Conservation (phyloP, 2,888 invertebrate genomes). For the Drosophila flavopinicola region DNA sequence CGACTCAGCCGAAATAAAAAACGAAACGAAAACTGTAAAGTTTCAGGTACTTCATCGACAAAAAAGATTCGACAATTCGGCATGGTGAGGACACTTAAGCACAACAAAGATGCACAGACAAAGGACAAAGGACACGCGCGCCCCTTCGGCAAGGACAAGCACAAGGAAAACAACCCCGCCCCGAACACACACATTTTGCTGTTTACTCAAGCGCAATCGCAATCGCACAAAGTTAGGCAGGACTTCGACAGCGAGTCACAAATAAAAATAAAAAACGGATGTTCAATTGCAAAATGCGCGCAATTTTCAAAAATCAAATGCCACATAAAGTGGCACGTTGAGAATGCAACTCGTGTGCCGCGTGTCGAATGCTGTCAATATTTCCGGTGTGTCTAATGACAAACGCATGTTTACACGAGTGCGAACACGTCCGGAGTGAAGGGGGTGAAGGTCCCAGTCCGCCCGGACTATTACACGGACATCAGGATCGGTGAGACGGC, state of each 20-base stretch:
- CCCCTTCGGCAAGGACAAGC: constrained; percentile 64
- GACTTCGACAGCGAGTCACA: constrained; percentile 14
- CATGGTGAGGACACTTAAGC: constrained; percentile 73
- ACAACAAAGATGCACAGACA: constrained; percentile 72
- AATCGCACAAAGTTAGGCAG: constrained; percentile 50
- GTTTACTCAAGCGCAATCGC: constrained; percentile 64
- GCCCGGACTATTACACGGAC: constrained; percentile 66
- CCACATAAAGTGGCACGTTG: constrained; percentile 64
- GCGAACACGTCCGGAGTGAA: constrained; percentile 74
- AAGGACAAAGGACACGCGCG: constrained; percentile 76
- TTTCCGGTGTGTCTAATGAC: constrained; percentile 80
- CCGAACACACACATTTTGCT: constrained; percentile 12
- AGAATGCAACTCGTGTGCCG: constrained; percentile 57
- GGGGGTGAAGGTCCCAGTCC: too few relatives aligned
- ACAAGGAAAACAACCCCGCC: constrained; percentile 48
- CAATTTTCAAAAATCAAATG: constrained; percentile 77
- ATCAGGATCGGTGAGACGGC: constrained; percentile 53
- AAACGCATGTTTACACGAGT: constrained; percentile 81
- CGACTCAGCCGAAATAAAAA: constrained; percentile 14
- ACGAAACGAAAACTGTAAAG: constrained; percentile 37
- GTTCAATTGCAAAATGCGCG: constrained; percentile 45
- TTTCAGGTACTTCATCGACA: constrained; percentile 67
- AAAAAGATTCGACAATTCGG: constrained; percentile 57
- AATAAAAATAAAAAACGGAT: constrained; percentile 19
- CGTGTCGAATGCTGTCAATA: constrained; percentile 76